phyloP scores from a whole-genome alignment of 1,140 invertebrate species.

The Chironomus tepperi region DNA sequence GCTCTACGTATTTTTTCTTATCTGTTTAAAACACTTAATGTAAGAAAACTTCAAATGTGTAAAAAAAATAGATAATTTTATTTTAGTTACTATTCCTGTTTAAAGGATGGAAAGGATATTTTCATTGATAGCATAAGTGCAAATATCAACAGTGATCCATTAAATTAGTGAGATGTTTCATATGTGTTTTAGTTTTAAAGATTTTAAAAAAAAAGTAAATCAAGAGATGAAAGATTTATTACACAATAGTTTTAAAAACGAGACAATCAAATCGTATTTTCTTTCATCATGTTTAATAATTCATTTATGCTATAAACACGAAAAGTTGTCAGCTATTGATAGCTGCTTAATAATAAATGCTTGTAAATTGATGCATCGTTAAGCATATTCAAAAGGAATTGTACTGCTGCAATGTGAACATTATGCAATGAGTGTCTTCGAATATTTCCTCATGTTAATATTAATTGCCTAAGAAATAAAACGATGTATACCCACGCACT shows the following conservation, averaged over 20 bases:
- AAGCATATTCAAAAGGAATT: neutral
- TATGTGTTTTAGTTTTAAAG: too few species aligned
- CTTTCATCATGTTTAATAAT: neutral
- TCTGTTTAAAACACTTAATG: too few species aligned
- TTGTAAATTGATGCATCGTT: too few species aligned
- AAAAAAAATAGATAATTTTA: too few species aligned
- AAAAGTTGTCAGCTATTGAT: neutral
- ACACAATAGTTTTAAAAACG: neutral
- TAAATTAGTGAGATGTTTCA: too few species aligned
- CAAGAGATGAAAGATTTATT: constrained; percentile 16
- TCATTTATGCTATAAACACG: neutral
- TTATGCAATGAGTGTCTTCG: neutral
- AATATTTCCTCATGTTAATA: neutral
- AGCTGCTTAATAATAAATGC: too few species aligned
- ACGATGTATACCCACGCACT: neutral
- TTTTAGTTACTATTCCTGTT: too few species aligned
- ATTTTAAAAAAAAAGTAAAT: neutral
- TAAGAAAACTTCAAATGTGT: too few species aligned
- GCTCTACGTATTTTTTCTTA: too few species aligned
- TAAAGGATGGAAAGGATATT: too few species aligned
- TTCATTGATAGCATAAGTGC: too few species aligned
- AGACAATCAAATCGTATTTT: neutral
- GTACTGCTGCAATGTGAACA: neutral
- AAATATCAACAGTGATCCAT: too few species aligned
- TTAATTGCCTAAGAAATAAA: neutral